Evolutionary conservation across 2,888 invertebrate genomes (phyloP), one percentile per base, ranked within the genome.

Genomic region (Pammene fasciana): DNA sequence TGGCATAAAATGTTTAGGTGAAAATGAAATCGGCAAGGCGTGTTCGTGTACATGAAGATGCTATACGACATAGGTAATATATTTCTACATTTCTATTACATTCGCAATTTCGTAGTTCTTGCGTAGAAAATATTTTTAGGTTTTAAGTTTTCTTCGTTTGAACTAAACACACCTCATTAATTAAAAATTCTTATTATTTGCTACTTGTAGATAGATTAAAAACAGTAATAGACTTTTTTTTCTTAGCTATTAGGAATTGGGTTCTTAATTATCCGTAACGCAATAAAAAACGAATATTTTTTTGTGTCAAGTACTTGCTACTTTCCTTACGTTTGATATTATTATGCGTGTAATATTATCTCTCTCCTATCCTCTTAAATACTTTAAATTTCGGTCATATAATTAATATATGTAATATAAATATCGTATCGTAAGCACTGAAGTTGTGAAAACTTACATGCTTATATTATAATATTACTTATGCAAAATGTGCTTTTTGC

Each of bases 21-120:
- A 91, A 86, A 91, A 92, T 92, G 92, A 91, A 92, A 91, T 86
- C 92, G 81, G 83, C 90, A 86, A 90, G 92, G 92, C 92, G 92
- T 83, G 92, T 92, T 84, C 92, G 92, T 82, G 92, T 92, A 85
- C 92, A 91, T 85, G 92, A 92, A 89, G 92, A 92, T 88, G 92
- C 91, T 85, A 91, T 92, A 83, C 91, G 90, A 83, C 91, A 92
- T 92, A 92, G 92, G 92, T 92, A 92, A 92, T 88, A 86, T 84
- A 85, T 82, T 84, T 81, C 75, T 78, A 75, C 82, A 78, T 79
- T 82, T 67, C 82, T 85, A 76, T 81, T 81, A 84, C 81, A 82
- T 83, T 77, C 79, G 79, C 81, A 78, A 79, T 79, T 77, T 74
- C 74, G 85, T 85, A 86, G 86, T 77, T 74, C 78, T 84, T 82